phyloP scores from a whole-genome alignment of 2,113 vertebrate species.

The Cebus imitator region DNA sequence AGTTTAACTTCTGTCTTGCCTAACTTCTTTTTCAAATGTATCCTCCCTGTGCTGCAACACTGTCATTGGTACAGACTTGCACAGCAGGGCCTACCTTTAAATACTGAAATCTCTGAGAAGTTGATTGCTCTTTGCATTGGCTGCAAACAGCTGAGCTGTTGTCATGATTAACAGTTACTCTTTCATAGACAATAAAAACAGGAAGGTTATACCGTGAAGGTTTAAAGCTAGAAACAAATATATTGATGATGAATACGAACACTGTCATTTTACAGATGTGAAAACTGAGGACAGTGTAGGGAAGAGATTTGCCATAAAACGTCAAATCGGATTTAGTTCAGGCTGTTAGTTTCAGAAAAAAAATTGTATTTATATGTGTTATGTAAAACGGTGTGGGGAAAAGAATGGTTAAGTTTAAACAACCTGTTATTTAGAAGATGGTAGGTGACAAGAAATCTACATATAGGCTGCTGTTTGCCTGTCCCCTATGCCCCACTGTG shows the following conservation, averaged over 20 bases:
- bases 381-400: background rate
- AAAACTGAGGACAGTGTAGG: background rate
- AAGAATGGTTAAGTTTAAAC: slow-evolving; percentile 29
- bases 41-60: background rate
- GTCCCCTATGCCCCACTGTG: background rate
- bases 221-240: background rate
- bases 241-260: background rate
- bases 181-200: background rate
- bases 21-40: slow-evolving; percentile 32
- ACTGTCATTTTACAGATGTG: background rate
- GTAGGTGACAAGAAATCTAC: background rate
- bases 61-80: background rate
- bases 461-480: background rate
- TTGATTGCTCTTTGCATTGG: background rate
- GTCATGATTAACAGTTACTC: background rate
- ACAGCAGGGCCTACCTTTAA: slow-evolving; percentile 36
- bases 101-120: background rate
- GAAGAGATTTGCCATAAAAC: background rate
- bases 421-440: background rate
- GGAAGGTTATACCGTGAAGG: background rate
- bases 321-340: background rate
- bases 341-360: background rate
- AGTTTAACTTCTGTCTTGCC: slow-evolving; percentile 47
- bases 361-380: background rate
- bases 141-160: background rate